A percentile compares a stretch with the other conserved stretches of the same genome.
Conservation (phyloP, 1,140 invertebrate species). For the Lysiphlebus fabarum region DNA sequence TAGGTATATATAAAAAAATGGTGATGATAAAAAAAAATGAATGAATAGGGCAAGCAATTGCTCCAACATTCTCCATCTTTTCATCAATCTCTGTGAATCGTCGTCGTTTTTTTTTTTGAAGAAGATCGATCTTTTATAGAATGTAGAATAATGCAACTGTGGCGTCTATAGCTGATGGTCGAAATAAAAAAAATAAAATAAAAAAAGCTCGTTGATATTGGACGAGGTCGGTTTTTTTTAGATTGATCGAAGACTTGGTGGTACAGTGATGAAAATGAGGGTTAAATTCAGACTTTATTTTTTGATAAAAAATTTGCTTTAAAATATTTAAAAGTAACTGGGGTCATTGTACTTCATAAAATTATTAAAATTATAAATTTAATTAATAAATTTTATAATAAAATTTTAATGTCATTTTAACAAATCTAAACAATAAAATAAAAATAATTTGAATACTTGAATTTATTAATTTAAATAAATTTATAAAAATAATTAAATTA, state of each 20-base stretch:
- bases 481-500: no score
- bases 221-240: slow-evolving; percentile 26
- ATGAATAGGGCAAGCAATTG: not conserved
- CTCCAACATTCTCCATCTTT: slow-evolving; percentile 24
- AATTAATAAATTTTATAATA: no score
- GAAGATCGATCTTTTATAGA: slow-evolving; percentile 21
- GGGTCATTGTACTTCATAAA: slow-evolving; percentile 17
- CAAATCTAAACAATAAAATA: no score
- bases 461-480: no score
- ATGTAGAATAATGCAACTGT: slow-evolving; percentile 26
- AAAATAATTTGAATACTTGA: no score
- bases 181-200: not conserved
- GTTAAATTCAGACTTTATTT: slow-evolving; percentile 8
- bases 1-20: no score
- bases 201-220: slow-evolving; percentile 19
- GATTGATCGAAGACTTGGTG: slow-evolving; percentile 41
- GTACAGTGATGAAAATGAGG: slow-evolving; percentile 32
- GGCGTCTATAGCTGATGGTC: slow-evolving; percentile 12
- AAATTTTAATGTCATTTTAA: no score
- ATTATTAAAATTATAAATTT: no score
- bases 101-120: slow-evolving; percentile 14
- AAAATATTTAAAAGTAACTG: slow-evolving; percentile 30
- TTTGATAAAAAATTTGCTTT: slow-evolving; percentile 15
- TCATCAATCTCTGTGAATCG: slow-evolving; percentile 24
- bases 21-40: no score